Evolutionary conservation across 2,888 invertebrate species (phyloP), one percentile per base, ranked within the genome.

Genomic region (Drosophila anomalata): DNA sequence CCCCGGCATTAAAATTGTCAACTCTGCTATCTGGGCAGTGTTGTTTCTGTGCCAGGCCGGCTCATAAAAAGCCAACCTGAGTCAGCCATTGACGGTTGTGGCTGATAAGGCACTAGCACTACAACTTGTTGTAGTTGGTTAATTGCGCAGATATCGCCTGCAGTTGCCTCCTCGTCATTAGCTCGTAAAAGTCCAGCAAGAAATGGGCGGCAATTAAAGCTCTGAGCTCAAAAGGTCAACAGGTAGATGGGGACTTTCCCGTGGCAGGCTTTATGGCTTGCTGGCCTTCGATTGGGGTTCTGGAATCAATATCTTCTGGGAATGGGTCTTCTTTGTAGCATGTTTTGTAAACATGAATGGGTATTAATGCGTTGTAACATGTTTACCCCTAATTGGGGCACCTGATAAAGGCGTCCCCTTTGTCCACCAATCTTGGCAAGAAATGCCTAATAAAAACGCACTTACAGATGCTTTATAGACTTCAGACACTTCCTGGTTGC

Each of bases 201-300:
- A 68, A 60, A 70, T 79, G 74, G 63, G 58, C 59, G 57, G 48
- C 76, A 76, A 56, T 78, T 66, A 66, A 71, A 41, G 17, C 33
- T 33, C n/a, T 5, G 12, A 63, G 74, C 63, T 57, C 48, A 69
- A 81, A 85, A 81, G 81, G 85, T 85, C 82, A 81, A 85, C 79
- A 76, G 79, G 85, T 79, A 66, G 65, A 47, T 56, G 42, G 50
- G 70, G 51, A 44, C 47, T 46, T 62, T 48, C 59, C 81, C 71
- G 67, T 77, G 77, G 51, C 57, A 36, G 57, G 22, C 47, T 61
- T 24, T 58, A 57, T 56, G 77, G 67, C 14, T 36, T 60, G 52
- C 66, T 29, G 9, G 29, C 2, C 41, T 56, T 52, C 3, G 20
- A 29, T 29, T 29, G 29, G 33, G 22, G 22, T 24, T 24, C 22